Evolutionary conservation across 2,888 invertebrate genomes (phyloP).

Genomic region (Drosophila conformis): DNA sequence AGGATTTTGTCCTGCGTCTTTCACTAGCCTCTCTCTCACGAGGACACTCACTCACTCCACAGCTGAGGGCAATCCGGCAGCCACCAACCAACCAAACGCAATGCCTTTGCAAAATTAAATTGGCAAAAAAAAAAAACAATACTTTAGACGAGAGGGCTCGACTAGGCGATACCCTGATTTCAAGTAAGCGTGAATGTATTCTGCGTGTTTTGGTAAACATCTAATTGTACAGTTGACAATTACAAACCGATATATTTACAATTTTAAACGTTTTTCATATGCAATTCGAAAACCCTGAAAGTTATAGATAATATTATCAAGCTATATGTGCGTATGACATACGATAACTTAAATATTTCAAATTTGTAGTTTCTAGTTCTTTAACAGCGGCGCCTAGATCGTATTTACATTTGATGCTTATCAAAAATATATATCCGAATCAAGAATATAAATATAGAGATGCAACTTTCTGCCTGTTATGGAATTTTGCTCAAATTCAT

Average conservation of each 20-base stretch:
- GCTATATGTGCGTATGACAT: background rate
- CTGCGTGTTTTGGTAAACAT: background rate
- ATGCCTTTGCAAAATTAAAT: conserved; percentile 80
- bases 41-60: conserved; percentile 37
- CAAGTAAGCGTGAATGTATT: background rate
- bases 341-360: background rate
- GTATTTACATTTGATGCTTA: background rate
- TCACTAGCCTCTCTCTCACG: conserved; percentile 42
- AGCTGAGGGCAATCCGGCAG: conserved; percentile 37
- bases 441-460: background rate
- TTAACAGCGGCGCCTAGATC: background rate
- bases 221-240: background rate
- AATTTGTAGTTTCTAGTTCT: background rate
- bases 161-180: background rate
- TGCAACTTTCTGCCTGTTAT: background rate
- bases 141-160: background rate
- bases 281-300: background rate
- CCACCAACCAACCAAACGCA: conserved; percentile 46
- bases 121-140: conserved; percentile 64
- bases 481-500: background rate
- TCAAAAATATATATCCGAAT: background rate
- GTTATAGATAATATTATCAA: background rate
- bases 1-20: conserved; percentile 73
- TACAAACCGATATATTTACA: background rate
- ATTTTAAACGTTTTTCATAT: background rate